Evolutionary conservation across 2,113 vertebrate species (phyloP).

Genomic region (Epinephelus fuscoguttatus): DNA sequence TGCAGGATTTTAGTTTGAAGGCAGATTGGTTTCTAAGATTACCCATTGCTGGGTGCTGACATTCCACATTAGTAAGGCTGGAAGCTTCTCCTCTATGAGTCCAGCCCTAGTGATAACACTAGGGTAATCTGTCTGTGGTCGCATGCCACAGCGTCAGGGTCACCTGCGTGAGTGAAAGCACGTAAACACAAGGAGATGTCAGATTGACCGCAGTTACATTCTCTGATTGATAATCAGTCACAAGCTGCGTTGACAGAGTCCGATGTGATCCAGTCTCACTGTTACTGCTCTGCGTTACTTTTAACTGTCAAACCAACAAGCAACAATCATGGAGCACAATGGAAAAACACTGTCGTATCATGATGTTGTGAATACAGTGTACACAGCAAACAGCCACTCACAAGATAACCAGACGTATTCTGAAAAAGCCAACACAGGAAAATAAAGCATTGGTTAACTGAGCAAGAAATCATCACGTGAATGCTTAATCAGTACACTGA

Average conservation of each 20-base stretch:
- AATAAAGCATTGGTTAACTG: slow-evolving; percentile 54
- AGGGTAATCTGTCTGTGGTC: slow-evolving; percentile 10
- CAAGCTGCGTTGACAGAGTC: slow-evolving; percentile 63
- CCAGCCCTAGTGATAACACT: slow-evolving; percentile 25
- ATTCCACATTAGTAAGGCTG: neutral
- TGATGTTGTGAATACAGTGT: slow-evolving; percentile 37
- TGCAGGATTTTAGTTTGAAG: neutral
- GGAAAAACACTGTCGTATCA: slow-evolving; percentile 16
- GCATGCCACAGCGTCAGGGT: slow-evolving; percentile 51
- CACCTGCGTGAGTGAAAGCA: slow-evolving; percentile 36
- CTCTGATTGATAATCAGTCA: slow-evolving; percentile 72
- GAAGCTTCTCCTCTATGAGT: slow-evolving; percentile 5
- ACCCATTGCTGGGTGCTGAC: neutral
- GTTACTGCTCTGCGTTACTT: slow-evolving; percentile 37
- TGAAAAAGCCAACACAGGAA: slow-evolving; percentile 47
- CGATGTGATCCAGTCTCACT: slow-evolving; percentile 60
- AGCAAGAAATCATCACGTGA: slow-evolving; percentile 40
- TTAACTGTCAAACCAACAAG: slow-evolving; percentile 22
- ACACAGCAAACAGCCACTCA: slow-evolving; percentile 54
- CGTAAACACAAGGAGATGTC: slow-evolving; percentile 63
- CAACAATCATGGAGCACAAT: slow-evolving; percentile 38
- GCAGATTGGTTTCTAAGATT: neutral
- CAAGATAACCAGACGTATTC: slow-evolving; percentile 52
- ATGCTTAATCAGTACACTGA: slow-evolving; percentile 27
- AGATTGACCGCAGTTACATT: slow-evolving; percentile 71